These are phyloP conservation scores for Pseudoatta argentina DNA, from an alignment of 1,140 invertebrate species.

Conservation along the genomic window DNA sequence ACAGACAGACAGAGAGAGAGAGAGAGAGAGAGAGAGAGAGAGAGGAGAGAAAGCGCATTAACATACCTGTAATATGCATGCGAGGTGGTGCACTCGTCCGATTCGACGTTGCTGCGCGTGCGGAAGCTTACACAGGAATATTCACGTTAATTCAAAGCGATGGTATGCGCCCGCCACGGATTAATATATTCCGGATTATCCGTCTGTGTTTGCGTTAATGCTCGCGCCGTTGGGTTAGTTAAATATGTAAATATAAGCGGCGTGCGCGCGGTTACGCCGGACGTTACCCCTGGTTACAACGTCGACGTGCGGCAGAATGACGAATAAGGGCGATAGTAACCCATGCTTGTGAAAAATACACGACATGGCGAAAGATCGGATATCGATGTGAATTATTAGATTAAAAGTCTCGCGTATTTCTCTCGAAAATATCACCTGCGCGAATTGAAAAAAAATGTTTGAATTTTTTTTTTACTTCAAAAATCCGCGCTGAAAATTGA, in stretches of 20 bases:
- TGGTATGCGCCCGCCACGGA: slow-evolving; percentile 65
- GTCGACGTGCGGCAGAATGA: slow-evolving; percentile 44
- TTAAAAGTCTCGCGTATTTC: not conserved
- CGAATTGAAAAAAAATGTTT: not conserved
- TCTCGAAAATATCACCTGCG: not conserved
- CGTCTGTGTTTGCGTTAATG: slow-evolving; percentile 77
- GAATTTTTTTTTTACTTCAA: not conserved
- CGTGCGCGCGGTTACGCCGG: slow-evolving; percentile 50
- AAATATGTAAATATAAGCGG: slow-evolving; percentile 80
- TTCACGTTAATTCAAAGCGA: slow-evolving; percentile 75
- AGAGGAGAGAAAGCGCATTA: slow-evolving; percentile 52
- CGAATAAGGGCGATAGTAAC: not conserved
- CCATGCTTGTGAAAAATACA: slow-evolving; percentile 17
- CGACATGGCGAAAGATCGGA: not conserved
- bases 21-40: slow-evolving; percentile 7
- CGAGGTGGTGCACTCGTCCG: slow-evolving; percentile 29
- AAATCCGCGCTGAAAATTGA: not conserved
- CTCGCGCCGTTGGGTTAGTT: slow-evolving; percentile 74
- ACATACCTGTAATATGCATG: slow-evolving; percentile 60
- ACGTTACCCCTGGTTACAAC: slow-evolving; percentile 67
- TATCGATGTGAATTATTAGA: slow-evolving; percentile 32
- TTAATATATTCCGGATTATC: slow-evolving; percentile 74
- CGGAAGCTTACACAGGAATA: slow-evolving; percentile 51
- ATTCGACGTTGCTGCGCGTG: slow-evolving; percentile 61
- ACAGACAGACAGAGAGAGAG: not conserved